phyloP scores from a whole-genome alignment of 2,888 invertebrate genomes.

The Apotomis turbidana region DNA sequence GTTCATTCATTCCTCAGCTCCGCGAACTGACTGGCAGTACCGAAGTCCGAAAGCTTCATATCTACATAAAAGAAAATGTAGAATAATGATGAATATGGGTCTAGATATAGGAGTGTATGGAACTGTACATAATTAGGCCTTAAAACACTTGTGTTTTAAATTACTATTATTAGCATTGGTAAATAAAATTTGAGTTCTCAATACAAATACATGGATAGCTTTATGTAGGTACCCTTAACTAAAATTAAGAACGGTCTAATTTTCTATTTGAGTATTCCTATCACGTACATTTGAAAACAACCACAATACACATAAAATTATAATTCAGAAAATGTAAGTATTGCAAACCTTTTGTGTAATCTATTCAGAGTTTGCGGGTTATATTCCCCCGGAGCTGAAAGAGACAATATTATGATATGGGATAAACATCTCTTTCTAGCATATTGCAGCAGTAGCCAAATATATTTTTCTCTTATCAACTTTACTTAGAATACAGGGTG shows the following conservation, averaged over 20 bases:
- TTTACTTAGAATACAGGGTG: not conserved
- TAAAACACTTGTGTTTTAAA: too few relatives aligned
- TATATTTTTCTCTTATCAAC: not conserved
- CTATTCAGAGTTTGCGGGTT: conserved; percentile 18
- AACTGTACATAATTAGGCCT: too few relatives aligned
- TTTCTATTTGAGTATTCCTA: not conserved
- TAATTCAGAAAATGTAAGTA: conserved; percentile 6
- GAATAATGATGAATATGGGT: too few relatives aligned
- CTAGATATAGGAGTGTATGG: too few relatives aligned
- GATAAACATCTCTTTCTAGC: conserved; percentile 3
- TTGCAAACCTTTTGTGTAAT: conserved; percentile 21
- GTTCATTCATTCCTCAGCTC: too few relatives aligned
- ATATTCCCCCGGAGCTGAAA: not conserved
- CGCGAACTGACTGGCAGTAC: too few relatives aligned
- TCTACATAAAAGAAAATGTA: too few relatives aligned
- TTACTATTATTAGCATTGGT: too few relatives aligned
- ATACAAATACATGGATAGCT: too few relatives aligned
- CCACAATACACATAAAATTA: conserved; percentile 7
- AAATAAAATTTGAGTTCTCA: too few relatives aligned
- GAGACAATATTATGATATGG: not conserved
- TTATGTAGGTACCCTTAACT: not conserved
- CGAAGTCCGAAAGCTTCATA: too few relatives aligned
- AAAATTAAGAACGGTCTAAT: not conserved
- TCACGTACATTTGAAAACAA: not conserved
- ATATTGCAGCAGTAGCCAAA: conserved; percentile 5